A percentile compares a stretch with the other conserved stretches of the same genome.
These are phyloP conservation scores for Adelognathus sp. DNA, from an alignment of 2,888 invertebrate species.

Conservation along the genomic window DNA sequence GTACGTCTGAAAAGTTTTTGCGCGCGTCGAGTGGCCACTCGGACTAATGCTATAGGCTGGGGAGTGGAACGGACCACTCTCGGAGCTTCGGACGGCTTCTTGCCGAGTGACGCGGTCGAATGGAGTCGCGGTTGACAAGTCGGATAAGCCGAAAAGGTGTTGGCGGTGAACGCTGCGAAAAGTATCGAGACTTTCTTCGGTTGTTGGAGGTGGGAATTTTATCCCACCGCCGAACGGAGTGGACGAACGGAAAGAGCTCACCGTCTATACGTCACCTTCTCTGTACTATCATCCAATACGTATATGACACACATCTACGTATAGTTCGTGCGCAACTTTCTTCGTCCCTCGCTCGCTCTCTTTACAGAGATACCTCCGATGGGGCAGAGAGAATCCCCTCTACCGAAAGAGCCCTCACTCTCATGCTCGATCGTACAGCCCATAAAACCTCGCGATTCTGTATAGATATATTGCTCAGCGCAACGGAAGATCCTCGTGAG, in stretches of 20 bases:
- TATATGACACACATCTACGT: slow-evolving; percentile 16
- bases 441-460: slow-evolving; percentile 14
- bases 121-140: slow-evolving; percentile 52
- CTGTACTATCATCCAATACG: slow-evolving; percentile 5
- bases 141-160: slow-evolving; percentile 58
- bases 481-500: not conserved
- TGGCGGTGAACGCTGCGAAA: slow-evolving; percentile 31
- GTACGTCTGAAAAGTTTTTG: slow-evolving; percentile 46
- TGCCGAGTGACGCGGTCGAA: slow-evolving; percentile 29
- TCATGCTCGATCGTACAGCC: slow-evolving; percentile 29
- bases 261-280: slow-evolving; percentile 22
- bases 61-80: slow-evolving; percentile 28
- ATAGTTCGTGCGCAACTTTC: slow-evolving; percentile 38
- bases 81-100: not conserved
- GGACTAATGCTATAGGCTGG: slow-evolving; percentile 4
- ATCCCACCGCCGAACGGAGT: no score
- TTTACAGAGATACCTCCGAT: slow-evolving; percentile 12
- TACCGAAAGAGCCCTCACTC: slow-evolving; percentile 18
- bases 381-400: slow-evolving; percentile 23
- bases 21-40: slow-evolving; percentile 22
- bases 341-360: slow-evolving; percentile 19
- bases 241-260: slow-evolving; percentile 47
- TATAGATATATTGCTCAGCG: slow-evolving; percentile 9
- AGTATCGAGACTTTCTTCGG: slow-evolving; percentile 46
- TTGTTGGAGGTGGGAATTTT: slow-evolving; percentile 24